Percentiles rank a stretch among this genome's conserved stretches.
These are phyloP conservation scores for Protobothrops mucrosquamatus DNA, from an alignment of 2,113 vertebrate genomes.

Conservation along the genomic window DNA sequence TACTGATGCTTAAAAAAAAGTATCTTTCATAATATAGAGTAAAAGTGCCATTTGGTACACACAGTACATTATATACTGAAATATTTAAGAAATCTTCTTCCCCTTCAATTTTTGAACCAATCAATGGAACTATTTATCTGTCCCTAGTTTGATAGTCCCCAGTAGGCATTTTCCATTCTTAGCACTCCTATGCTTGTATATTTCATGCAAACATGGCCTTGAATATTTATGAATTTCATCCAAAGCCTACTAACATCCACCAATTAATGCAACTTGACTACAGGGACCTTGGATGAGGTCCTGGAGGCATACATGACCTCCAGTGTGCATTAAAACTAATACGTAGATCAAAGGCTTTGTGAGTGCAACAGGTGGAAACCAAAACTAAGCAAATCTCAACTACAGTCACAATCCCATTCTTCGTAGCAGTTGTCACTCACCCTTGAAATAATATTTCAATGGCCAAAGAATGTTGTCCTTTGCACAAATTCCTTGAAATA, in stretches of 20 bases:
- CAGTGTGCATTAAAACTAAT: neutral
- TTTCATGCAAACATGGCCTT: neutral
- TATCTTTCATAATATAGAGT: neutral
- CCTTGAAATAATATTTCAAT: neutral
- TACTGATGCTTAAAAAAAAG: neutral
- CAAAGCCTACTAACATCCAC: neutral
- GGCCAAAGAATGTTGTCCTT: neutral
- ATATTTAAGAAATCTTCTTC: neutral
- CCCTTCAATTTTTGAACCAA: neutral
- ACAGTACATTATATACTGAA: neutral
- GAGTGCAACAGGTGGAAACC: neutral
- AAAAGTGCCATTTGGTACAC: neutral
- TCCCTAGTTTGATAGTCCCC: neutral
- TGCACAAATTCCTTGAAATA: neutral
- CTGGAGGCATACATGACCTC: neutral
- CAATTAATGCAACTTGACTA: neutral
- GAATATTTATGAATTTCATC: neutral
- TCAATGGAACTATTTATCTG: neutral
- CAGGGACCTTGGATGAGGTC: neutral
- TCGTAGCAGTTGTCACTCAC: neutral
- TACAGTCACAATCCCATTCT: neutral
- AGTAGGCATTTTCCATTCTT: neutral
- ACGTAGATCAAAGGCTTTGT: neutral
- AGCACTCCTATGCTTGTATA: neutral
- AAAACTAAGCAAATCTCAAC: slow-evolving; percentile 1